phyloP scores from a whole-genome alignment of 2,113 vertebrate genomes.

The Camelus dromedarius region DNA sequence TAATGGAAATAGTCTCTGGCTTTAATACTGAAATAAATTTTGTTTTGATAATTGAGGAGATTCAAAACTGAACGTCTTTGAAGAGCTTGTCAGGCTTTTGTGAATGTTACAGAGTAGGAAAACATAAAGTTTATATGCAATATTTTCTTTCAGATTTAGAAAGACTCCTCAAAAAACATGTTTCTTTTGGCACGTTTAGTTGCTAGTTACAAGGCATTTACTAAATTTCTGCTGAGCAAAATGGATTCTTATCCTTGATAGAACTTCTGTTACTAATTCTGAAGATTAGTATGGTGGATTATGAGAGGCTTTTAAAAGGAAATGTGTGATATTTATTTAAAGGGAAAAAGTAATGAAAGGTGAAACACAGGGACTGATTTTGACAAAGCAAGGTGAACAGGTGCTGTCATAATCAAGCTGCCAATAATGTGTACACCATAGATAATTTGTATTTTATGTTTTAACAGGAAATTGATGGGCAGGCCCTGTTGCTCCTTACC shows the following conservation, averaged over 20 bases:
- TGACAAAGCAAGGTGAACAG: not conserved
- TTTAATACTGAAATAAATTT: constrained; percentile 33
- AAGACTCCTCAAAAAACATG: constrained; percentile 7
- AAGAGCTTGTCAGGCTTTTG: constrained; percentile 46
- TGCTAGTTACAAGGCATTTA: not conserved
- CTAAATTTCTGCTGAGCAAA: constrained; percentile 46
- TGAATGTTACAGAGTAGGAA: constrained; percentile 29
- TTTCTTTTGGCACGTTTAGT: constrained; percentile 22
- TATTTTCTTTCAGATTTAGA: constrained; percentile 54
- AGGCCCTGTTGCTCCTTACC: constrained; percentile 96
- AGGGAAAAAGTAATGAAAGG: constrained; percentile 4
- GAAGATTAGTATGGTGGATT: not conserved
- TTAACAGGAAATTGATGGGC: constrained; percentile 97
- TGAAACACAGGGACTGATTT: not conserved
- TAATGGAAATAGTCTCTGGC: not conserved
- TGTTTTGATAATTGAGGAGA: constrained; percentile 14
- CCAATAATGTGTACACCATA: constrained; percentile 14
- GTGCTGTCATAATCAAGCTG: not conserved
- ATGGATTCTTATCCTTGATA: not conserved
- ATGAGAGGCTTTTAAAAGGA: not conserved
- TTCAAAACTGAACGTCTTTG: constrained; percentile 44
- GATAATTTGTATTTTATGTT: constrained; percentile 78
- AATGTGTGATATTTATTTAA: not conserved
- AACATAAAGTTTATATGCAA: constrained; percentile 27
- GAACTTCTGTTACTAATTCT: constrained; percentile 18